A percentile compares a stretch with the other conserved stretches of the same genome.
Evolutionary conservation across 2,888 invertebrate genomes (phyloP).

Genomic region (Drosophila kuntzei): DNA sequence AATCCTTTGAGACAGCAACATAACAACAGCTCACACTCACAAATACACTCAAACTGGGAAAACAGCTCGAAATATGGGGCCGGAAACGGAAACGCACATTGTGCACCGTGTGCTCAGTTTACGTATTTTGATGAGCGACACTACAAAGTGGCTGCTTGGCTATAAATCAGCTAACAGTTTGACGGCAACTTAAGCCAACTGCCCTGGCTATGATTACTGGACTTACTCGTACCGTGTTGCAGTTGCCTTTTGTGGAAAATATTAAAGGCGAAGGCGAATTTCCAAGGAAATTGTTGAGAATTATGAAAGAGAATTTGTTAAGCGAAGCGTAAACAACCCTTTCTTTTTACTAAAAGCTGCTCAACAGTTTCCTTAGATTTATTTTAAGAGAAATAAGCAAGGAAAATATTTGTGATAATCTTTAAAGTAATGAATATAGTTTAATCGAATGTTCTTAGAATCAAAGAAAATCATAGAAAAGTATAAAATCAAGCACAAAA

Average conservation of each 20-base stretch:
- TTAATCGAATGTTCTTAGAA: too few relatives aligned
- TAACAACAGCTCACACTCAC: slow-evolving; percentile 2
- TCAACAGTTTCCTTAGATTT: neutral
- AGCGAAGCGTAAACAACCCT: slow-evolving; percentile 2
- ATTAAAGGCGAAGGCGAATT: slow-evolving; percentile 19
- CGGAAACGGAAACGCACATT: slow-evolving; percentile 62
- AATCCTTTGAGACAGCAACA: slow-evolving; percentile 56
- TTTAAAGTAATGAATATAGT: neutral
- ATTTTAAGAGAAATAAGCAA: neutral
- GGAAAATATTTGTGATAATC: neutral
- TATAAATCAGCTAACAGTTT: slow-evolving; percentile 71
- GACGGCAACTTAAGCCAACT: slow-evolving; percentile 69
- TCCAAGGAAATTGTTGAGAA: slow-evolving; percentile 1
- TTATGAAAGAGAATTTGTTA: slow-evolving; percentile 5
- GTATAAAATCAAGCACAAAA: neutral
- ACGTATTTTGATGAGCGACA: slow-evolving; percentile 58
- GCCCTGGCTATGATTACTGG: slow-evolving; percentile 23
- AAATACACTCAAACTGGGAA: slow-evolving; percentile 13
- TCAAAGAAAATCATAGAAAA: too few relatives aligned
- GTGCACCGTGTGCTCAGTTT: slow-evolving; percentile 60
- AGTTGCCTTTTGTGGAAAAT: slow-evolving; percentile 1
- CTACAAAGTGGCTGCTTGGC: slow-evolving; percentile 13
- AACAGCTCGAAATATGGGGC: slow-evolving; percentile 30
- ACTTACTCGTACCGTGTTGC: slow-evolving; percentile 1
- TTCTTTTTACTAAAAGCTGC: neutral